Percentiles rank a stretch among this genome's conserved stretches.
Conservation (phyloP, 1,140 invertebrate genomes). For the Calosoma granatense region DNA sequence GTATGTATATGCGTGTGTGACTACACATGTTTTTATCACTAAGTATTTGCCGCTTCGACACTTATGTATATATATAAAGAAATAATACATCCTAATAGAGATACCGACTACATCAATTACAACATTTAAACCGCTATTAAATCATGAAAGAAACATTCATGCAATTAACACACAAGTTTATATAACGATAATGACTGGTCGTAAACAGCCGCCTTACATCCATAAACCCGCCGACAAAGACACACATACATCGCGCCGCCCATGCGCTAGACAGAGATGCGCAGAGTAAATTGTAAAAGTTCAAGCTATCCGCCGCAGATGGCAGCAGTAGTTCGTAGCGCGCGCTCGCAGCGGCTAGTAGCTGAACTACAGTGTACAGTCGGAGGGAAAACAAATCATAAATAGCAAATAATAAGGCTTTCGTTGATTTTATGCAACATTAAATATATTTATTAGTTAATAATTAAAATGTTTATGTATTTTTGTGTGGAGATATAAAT, state of each 20-base stretch:
- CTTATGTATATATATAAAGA: too few species aligned
- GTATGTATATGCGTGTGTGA: too few species aligned
- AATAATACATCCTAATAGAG: too few species aligned
- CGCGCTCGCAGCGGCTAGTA: background rate
- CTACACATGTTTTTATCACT: too few species aligned
- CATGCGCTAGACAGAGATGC: background rate
- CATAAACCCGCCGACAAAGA: background rate
- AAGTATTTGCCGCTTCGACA: too few species aligned
- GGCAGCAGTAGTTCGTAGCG: background rate
- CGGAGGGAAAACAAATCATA: background rate
- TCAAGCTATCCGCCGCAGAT: background rate
- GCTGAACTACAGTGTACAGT: conserved; percentile 3
- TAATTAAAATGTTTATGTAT: too few species aligned
- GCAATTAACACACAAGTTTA: background rate
- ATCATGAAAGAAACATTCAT: background rate
- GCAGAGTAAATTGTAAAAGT: background rate
- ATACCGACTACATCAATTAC: too few species aligned
- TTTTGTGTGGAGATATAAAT: too few species aligned
- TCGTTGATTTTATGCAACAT: too few species aligned
- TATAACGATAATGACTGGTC: background rate
- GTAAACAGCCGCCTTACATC: background rate
- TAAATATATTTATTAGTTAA: too few species aligned
- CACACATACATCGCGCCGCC: background rate
- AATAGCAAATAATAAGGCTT: too few species aligned
- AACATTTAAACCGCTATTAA: background rate